Evolutionary conservation across 2,113 vertebrate genomes (phyloP), one percentile per base, ranked within the genome.

Genomic region (Etheostoma spectabile): DNA sequence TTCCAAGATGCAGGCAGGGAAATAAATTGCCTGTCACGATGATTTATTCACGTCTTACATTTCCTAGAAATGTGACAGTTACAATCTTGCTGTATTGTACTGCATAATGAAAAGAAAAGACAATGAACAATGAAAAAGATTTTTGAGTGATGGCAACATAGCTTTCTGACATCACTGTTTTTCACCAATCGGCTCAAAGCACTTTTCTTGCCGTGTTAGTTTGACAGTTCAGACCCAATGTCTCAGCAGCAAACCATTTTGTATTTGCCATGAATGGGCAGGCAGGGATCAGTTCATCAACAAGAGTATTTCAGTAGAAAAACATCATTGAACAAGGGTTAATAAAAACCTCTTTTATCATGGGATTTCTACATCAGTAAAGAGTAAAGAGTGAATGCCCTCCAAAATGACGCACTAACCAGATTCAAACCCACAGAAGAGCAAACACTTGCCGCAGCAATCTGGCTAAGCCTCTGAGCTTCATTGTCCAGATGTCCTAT

Each of bases 401-500:
- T 86, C 56, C 60, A 80, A 67, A 60, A 67, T 22, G 15, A 1
- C 4, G 3, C 55, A 65, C 35, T 46, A 67, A 62, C 16, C 27
- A 65, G n/a, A 74, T 63, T 74, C 30, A 61, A 74, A 64, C 24
- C 19, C 65, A 71, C 24, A 79, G 21, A 62, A 49, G 57, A 78
- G 1, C 70, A 63, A 70, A 69, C 30, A 52, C 46, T 80, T 48
- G 30, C 57, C 59, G 22, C 42, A 66, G 27, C 78, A 69, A 74
- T 85, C 69, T 72, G 46, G 33, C 67, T 78, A 69, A 80, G 75
- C 88, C 70, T 74, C 62, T 53, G 61, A 59, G 67, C 62, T 16
- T 51, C 68, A 83, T 77, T 83, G 79, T 77, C 67, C 65, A 68
- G 55, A 72, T 68, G 85, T 11, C 80, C 55, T 75, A 55, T 77